Evolutionary conservation across 2,888 invertebrate genomes (phyloP).

Genomic region (Torymus auratus): DNA sequence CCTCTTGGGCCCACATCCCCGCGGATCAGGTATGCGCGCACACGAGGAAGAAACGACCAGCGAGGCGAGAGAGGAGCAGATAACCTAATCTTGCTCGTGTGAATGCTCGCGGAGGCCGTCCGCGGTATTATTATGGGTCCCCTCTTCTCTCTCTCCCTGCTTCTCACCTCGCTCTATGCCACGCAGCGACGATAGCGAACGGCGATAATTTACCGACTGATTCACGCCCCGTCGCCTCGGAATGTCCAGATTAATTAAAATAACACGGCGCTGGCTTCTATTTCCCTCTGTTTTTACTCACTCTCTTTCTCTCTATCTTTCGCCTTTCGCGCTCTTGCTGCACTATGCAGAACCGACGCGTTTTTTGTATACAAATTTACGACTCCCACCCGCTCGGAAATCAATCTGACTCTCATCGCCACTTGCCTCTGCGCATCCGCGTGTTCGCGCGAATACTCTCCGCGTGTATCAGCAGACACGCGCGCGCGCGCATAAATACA

Average conservation of each 20-base stretch:
- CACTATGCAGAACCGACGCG: too few relatives aligned
- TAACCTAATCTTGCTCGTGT: slow-evolving; percentile 53
- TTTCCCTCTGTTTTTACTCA: slow-evolving; percentile 44
- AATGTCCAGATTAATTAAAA: slow-evolving; percentile 67
- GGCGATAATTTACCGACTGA: slow-evolving; percentile 73
- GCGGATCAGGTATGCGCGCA: slow-evolving; percentile 23
- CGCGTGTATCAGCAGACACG: background rate
- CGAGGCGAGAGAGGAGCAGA: slow-evolving; percentile 20
- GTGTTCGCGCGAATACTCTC: background rate
- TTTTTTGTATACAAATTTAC: slow-evolving; percentile 36
- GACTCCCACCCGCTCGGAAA: slow-evolving; percentile 32
- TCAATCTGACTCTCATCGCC: slow-evolving; percentile 51
- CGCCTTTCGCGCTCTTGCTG: background rate
- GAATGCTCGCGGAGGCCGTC: slow-evolving; percentile 28
- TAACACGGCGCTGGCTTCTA: slow-evolving; percentile 60
- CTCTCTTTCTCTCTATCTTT: background rate
- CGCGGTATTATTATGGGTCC: slow-evolving; percentile 35
- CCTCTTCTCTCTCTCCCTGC: background rate
- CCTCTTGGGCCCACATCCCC: slow-evolving; percentile 35
- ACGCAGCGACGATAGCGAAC: slow-evolving; percentile 65
- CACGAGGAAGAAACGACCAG: background rate
- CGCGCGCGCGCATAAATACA: background rate
- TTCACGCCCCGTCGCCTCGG: slow-evolving; percentile 66
- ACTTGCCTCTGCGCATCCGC: slow-evolving; percentile 5
- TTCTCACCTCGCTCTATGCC: background rate